These are phyloP conservation scores for Takifugu flavidus DNA, from an alignment of 2,113 vertebrate species.

Conservation along the genomic window DNA sequence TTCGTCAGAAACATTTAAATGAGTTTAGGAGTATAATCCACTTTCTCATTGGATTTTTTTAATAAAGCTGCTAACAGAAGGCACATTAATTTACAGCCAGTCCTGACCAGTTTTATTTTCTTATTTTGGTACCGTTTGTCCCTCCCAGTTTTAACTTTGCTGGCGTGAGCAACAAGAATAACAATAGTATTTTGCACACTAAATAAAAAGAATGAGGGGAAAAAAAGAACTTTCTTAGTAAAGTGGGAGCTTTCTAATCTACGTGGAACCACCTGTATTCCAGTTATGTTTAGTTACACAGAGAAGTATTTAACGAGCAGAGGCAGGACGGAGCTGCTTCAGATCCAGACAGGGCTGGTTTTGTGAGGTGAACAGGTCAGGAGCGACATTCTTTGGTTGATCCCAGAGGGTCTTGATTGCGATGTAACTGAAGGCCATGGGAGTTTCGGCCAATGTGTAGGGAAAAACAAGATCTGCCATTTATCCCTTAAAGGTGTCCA, in stretches of 20 bases:
- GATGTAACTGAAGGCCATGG: slow-evolving; percentile 45
- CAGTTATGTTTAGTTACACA: slow-evolving; percentile 6
- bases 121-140: too few relatives aligned
- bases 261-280: neutral
- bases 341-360: slow-evolving; percentile 40
- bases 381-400: slow-evolving; percentile 52
- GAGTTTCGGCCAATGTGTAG: slow-evolving; percentile 17
- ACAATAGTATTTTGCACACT: too few relatives aligned
- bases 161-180: too few relatives aligned
- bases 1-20: slow-evolving; percentile 2
- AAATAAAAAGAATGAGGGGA: too few relatives aligned
- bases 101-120: neutral
- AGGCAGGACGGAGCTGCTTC: slow-evolving; percentile 27
- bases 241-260: too few relatives aligned
- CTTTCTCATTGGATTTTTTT: neutral
- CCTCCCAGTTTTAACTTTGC: too few relatives aligned
- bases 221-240: too few relatives aligned
- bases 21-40: neutral
- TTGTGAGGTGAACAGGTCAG: slow-evolving; percentile 36
- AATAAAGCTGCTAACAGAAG: neutral
- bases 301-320: slow-evolving; percentile 20
- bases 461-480: slow-evolving; percentile 31
- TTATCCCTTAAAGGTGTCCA: neutral
- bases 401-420: slow-evolving; percentile 42
- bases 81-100: neutral